Conservation (phyloP, 64 coral and sea anemone genomes). For the Montipora foliosa region DNA sequence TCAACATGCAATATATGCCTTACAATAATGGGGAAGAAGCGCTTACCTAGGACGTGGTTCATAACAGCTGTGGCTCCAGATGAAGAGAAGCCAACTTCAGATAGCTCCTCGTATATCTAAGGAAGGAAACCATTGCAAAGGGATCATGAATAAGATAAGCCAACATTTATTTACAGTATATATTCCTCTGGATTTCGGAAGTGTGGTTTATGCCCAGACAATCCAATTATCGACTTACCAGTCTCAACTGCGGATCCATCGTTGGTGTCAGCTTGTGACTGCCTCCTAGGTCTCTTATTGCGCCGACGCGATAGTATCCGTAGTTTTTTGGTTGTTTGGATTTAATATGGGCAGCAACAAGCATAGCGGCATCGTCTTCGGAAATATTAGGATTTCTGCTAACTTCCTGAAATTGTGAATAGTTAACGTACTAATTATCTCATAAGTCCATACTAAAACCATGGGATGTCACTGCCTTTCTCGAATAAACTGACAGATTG, state of each 20-base stretch:
- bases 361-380: constrained; percentile 92
- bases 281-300: constrained; percentile 84
- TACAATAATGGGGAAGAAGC: no score
- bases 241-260: constrained; percentile 86
- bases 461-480: no score
- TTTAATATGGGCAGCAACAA: constrained; percentile 91
- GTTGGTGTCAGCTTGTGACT: constrained; percentile 93
- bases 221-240: constrained; percentile 59
- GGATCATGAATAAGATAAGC: background rate
- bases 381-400: constrained; percentile 80
- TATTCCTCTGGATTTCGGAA: no score
- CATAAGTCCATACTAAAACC: background rate
- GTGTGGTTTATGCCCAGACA: background rate
- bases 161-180: no score
- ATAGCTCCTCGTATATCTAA: constrained; percentile 87
- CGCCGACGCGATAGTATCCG: constrained; percentile 95
- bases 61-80: constrained; percentile 71
- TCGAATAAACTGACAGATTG: no score
- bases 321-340: constrained; percentile 96
- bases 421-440: background rate
- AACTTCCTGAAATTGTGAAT: constrained; percentile 68
- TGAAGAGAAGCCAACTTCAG: constrained; percentile 95
- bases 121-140: background rate
- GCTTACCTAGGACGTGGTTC: constrained; percentile 55
- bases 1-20: no score